These are phyloP conservation scores for Scyliorhinus canicula DNA, from an alignment of 2,797 vertebrate species.

Conservation along the genomic window DNA sequence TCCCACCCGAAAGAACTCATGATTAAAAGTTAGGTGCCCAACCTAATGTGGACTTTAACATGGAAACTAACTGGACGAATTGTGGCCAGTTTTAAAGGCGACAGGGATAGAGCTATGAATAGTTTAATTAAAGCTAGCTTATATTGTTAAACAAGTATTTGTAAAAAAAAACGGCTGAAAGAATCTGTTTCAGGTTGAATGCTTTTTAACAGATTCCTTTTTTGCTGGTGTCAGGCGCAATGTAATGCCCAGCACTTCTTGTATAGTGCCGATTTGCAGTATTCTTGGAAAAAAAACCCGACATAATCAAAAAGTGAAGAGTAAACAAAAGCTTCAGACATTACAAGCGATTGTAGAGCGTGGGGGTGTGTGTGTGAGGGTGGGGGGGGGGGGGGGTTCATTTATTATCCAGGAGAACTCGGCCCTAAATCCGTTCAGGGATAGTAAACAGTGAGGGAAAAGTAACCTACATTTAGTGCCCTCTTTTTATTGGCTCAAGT, in stretches of 20 bases:
- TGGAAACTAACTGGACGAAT: constrained; percentile 12
- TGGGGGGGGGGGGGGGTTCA: too few species aligned
- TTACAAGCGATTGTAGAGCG: neutral
- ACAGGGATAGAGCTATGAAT: constrained; percentile 31
- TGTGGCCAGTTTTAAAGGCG: constrained; percentile 26
- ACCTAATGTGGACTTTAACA: constrained; percentile 29
- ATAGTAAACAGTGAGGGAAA: neutral
- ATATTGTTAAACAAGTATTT: constrained; percentile 37
- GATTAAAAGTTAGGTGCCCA: constrained; percentile 25
- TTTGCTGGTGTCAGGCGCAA: constrained; percentile 36
- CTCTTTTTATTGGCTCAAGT: neutral
- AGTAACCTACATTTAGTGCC: neutral
- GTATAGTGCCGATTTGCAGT: constrained; percentile 31
- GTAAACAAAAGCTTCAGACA: constrained; percentile 27
- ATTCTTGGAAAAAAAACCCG: neutral
- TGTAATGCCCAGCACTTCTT: constrained; percentile 32
- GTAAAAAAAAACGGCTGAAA: constrained; percentile 34
- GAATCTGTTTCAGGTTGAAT: constrained; percentile 38
- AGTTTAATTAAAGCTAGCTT: constrained; percentile 39
- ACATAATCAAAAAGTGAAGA: constrained; percentile 36
- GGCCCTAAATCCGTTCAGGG: constrained; percentile 31
- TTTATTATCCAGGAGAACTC: neutral
- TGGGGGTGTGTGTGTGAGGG: too few species aligned
- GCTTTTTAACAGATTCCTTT: constrained; percentile 38
- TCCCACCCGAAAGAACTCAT: constrained; percentile 6